Conservation (phyloP, 2,888 invertebrate genomes). For the Drosophila affinis region DNA sequence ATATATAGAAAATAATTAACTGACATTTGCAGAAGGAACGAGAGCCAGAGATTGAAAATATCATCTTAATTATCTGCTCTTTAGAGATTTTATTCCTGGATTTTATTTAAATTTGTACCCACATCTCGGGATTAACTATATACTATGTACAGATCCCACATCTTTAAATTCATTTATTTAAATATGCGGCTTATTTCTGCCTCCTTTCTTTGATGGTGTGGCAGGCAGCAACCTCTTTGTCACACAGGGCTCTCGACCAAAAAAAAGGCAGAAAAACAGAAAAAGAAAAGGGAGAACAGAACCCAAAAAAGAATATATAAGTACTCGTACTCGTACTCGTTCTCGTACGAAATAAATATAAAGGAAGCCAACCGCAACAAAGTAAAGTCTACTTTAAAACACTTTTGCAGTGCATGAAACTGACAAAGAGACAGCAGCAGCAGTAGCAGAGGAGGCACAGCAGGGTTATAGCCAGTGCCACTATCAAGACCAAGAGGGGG, state of each 20-base stretch:
- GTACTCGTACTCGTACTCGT: not conserved
- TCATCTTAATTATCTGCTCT: not conserved
- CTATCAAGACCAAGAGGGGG: conserved; percentile 30
- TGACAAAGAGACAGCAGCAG: conserved; percentile 60
- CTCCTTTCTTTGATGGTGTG: not conserved
- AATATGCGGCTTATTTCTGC: conserved; percentile 25
- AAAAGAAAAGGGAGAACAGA: conserved; percentile 4
- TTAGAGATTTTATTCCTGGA: not conserved
- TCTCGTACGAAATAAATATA: conserved; percentile 36
- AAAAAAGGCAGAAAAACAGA: conserved; percentile 5
- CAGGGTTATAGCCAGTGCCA: conserved; percentile 30
- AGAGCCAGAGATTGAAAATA: not conserved
- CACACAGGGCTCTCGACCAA: conserved; percentile 28
- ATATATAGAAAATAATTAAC: conserved; percentile 55
- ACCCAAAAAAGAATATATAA: conserved; percentile 18
- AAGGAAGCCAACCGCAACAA: conserved; percentile 61
- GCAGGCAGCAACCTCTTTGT: conserved; percentile 23
- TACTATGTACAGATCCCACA: not conserved
- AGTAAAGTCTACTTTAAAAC: conserved; percentile 69
- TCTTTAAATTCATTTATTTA: conserved; percentile 35
- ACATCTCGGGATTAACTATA: not conserved
- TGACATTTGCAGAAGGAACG: conserved; percentile 47
- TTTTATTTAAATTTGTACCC: not conserved
- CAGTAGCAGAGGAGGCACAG: conserved; percentile 5
- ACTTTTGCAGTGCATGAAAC: conserved; percentile 58